Evolutionary conservation across 2,888 invertebrate species (phyloP).

Genomic region (Epistrophella euchroma): DNA sequence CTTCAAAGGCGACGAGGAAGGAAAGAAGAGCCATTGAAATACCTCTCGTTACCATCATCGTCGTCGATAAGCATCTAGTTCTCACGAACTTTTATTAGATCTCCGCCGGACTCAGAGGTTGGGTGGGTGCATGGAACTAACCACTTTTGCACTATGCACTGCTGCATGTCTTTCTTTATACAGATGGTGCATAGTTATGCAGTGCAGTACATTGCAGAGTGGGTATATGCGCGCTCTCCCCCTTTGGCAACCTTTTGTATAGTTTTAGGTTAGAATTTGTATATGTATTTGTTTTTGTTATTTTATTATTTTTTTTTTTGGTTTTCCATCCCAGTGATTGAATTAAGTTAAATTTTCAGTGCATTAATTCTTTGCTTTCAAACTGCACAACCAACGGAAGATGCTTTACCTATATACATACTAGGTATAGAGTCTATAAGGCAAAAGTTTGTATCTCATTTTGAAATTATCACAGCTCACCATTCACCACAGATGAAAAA

Average conservation of each 20-base stretch:
- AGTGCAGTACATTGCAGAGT: slow-evolving; percentile 15
- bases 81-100: slow-evolving; percentile 82
- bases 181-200: slow-evolving; percentile 10
- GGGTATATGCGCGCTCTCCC: slow-evolving; percentile 49
- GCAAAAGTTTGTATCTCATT: slow-evolving; percentile 32
- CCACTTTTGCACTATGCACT: slow-evolving; percentile 75
- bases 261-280: slow-evolving; percentile 62
- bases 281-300: slow-evolving; percentile 16
- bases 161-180: slow-evolving; percentile 56
- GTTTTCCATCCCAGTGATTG: slow-evolving; percentile 53
- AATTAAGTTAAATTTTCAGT: slow-evolving; percentile 67
- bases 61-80: slow-evolving; percentile 82
- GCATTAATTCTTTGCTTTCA: slow-evolving; percentile 72
- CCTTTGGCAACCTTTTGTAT: slow-evolving; percentile 64
- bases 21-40: slow-evolving; percentile 75
- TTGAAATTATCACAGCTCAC: slow-evolving; percentile 51
- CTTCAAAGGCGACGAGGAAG: slow-evolving; percentile 55
- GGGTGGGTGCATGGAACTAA: slow-evolving; percentile 74
- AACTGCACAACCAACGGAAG: slow-evolving; percentile 14
- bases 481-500: slow-evolving; percentile 37
- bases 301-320: slow-evolving; percentile 3
- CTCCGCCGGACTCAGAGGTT: slow-evolving; percentile 76
- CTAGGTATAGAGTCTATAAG: neutral
- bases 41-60: slow-evolving; percentile 73
- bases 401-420: neutral